Evolutionary conservation across 2,888 invertebrate species (phyloP).

Genomic region (Plutella xylostella): DNA sequence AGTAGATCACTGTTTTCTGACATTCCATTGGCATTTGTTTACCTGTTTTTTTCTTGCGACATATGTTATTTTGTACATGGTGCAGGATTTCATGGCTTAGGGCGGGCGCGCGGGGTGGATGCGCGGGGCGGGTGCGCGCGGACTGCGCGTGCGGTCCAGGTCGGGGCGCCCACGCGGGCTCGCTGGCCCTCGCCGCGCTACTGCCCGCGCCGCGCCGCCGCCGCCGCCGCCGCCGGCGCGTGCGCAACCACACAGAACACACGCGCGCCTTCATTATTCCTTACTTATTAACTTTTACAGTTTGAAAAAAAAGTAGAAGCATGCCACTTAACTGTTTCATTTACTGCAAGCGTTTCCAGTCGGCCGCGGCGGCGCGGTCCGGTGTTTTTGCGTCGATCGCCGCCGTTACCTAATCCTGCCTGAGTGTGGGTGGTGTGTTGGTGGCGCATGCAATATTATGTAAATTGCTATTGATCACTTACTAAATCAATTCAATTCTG

Average conservation of each 20-base stretch:
- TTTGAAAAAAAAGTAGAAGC: conserved; percentile 41
- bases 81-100: conserved; percentile 45
- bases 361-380: conserved; percentile 22
- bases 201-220: background rate
- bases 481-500: too few species aligned
- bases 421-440: conserved; percentile 2
- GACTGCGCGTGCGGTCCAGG: background rate
- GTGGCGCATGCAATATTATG: too few species aligned
- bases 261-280: conserved; percentile 40
- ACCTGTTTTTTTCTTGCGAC: conserved; percentile 57
- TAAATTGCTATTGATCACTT: too few species aligned
- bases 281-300: conserved; percentile 55
- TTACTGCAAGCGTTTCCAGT: conserved; percentile 40
- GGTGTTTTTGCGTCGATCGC: conserved; percentile 1
- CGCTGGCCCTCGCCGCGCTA: conserved; percentile 17
- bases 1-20: background rate
- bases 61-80: conserved; percentile 64
- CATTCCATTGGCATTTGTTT: conserved; percentile 16
- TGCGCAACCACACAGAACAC: conserved; percentile 39
- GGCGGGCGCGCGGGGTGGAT: conserved; percentile 19
- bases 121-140: conserved; percentile 14
- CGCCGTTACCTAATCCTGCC: conserved; percentile 3
- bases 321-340: conserved; percentile 38
- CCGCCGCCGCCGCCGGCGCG: conserved; percentile 14
- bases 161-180: conserved; percentile 17